phyloP scores from a whole-genome alignment of 2,888 invertebrate genomes.

The Steromphala cineraria region DNA sequence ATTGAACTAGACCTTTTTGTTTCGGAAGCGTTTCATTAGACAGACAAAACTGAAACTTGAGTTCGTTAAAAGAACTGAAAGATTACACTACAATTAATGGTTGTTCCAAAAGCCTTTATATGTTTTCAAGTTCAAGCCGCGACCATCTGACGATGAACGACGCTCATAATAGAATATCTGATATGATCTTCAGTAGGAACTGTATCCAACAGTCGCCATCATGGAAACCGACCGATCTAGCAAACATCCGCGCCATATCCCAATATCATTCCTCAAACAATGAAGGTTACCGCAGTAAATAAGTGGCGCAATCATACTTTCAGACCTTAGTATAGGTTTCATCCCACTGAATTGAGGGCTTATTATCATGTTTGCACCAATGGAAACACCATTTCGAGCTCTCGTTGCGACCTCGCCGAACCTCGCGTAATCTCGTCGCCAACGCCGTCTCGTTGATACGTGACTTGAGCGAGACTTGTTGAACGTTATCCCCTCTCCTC shows the following conservation, averaged over 20 bases:
- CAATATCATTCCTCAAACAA: not conserved
- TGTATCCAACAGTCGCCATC: not conserved
- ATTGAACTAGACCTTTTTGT: no score
- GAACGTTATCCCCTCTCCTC: not conserved
- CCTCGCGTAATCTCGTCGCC: not conserved
- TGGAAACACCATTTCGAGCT: not conserved
- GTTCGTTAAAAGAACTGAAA: no score
- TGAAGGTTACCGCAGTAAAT: not conserved
- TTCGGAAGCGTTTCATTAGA: no score
- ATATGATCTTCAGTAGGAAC: no score
- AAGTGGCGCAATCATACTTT: not conserved
- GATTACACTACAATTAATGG: no score
- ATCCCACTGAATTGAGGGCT: not conserved
- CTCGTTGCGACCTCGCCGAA: not conserved
- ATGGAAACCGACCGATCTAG: not conserved
- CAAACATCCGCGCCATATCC: not conserved
- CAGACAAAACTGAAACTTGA: no score
- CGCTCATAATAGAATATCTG: no score
- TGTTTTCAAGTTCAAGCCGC: no score
- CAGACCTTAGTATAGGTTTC: not conserved
- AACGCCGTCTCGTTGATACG: not conserved
- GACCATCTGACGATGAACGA: no score
- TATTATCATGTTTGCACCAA: not conserved
- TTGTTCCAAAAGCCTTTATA: no score
- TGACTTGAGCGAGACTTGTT: constrained; percentile 1